These are phyloP conservation scores for Prenolepis imparis DNA, from an alignment of 2,888 invertebrate genomes.

Conservation along the genomic window DNA sequence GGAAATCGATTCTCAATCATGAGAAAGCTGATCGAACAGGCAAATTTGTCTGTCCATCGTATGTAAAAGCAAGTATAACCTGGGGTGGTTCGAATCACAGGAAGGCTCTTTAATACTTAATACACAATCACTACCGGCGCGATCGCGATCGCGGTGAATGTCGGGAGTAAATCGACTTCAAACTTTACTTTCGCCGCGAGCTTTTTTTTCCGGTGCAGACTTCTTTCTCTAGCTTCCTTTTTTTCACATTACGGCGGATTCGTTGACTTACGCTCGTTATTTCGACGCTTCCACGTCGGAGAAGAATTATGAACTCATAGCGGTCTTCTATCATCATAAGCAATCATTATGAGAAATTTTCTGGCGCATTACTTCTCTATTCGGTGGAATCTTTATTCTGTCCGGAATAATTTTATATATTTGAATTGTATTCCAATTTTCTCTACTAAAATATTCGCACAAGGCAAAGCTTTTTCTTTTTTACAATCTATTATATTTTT, in stretches of 20 bases:
- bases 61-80: constrained; percentile 5
- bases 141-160: constrained; percentile 28
- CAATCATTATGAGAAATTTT: constrained; percentile 20
- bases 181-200: constrained; percentile 48
- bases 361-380: background rate
- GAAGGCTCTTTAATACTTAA: constrained; percentile 34
- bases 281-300: background rate
- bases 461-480: background rate
- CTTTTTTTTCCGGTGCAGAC: background rate
- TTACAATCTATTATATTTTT: background rate
- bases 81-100: constrained; percentile 9
- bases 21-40: constrained; percentile 28
- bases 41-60: background rate
- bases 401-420: background rate
- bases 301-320: constrained; percentile 21
- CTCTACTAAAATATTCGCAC: background rate
- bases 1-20: constrained; percentile 8
- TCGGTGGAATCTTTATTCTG: background rate
- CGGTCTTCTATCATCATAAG: background rate
- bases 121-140: constrained; percentile 30
- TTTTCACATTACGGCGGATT: constrained; percentile 26
- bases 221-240: constrained; percentile 19
- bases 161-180: constrained; percentile 44
- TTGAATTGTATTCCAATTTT: background rate
- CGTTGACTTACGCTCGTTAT: constrained; percentile 44